These are phyloP conservation scores for Panurus biarmicus DNA, from an alignment of 2,113 vertebrate species.

Conservation along the genomic window DNA sequence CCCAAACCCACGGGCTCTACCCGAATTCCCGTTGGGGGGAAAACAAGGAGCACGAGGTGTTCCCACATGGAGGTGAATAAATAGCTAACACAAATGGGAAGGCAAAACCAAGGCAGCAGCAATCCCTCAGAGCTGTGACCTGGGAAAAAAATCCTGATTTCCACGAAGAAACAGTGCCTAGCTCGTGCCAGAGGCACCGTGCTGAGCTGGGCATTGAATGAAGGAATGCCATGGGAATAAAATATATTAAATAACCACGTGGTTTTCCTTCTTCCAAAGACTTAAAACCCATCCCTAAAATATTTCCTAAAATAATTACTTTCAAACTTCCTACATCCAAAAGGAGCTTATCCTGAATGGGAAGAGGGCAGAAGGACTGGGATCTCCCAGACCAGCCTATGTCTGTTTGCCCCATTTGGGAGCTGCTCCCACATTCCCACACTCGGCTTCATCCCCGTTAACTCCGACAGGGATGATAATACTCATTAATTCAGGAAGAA, in stretches of 20 bases:
- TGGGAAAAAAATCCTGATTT: neutral
- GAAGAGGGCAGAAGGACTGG: neutral
- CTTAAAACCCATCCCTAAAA: neutral
- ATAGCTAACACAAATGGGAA: slow-evolving; percentile 34
- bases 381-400: neutral
- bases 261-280: neutral
- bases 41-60: neutral
- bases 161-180: neutral
- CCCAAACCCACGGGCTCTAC: neutral
- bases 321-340: slow-evolving; percentile 14
- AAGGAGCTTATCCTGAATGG: neutral
- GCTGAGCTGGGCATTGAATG: neutral
- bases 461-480: neutral
- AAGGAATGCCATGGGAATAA: neutral
- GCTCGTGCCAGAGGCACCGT: neutral
- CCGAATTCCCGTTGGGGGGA: neutral
- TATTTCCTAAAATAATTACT: neutral
- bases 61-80: slow-evolving; percentile 25
- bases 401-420: neutral
- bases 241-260: neutral
- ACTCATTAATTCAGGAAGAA: neutral
- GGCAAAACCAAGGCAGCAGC: neutral
- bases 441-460: neutral
- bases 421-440: neutral
- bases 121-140: neutral